Evolutionary conservation across 2,113 vertebrate species (phyloP), one percentile per base, ranked within the genome.

Genomic region (Tachuris rubrigastra): DNA sequence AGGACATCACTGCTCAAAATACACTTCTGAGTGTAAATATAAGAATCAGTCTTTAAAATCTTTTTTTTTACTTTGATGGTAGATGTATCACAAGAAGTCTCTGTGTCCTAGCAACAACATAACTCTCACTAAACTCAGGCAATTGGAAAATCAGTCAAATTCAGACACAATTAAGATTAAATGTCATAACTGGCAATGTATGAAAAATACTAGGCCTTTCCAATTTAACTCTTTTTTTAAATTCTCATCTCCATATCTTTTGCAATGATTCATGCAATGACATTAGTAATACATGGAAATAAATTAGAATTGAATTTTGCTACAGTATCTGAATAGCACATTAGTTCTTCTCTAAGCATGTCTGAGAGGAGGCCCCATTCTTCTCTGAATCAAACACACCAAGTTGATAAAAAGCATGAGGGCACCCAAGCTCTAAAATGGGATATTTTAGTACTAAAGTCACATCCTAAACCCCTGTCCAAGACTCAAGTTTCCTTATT

Each of bases 111-210:
- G 97, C 96, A 97, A 97, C 96, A 82, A 80, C 79, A 89, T 87
- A 95, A 93, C 68, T 96, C 90, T 93, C 67, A 60, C 66, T 93
- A 96, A 96, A 90, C 63, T 93, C 79, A 68, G 81, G 82, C 88
- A 97, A 94, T 78, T 94, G 93, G 95, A 96, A 96, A 97, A 97
- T 97, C 94, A 95, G 90, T 96, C 87, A 94, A 95, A 97, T 93
- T 92, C 92, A 91, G 95, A 85, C 84, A 95, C 67, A 88, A 94
- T 96, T 96, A 95, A 96, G 93, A 97, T 93, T 96, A 97, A 97
- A 97, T 95, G 95, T 94, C 89, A 80, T 93, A 96, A 96, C 89
- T 93, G 96, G 95, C 82, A 95, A 93, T 60, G 78, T 90, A 95
- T 90, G 85, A 96, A 95, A 94, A 97, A 96, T 95, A 89, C 82